A percentile compares a stretch with the other conserved stretches of the same genome.
Conservation (phyloP, 2,113 vertebrate genomes). For the Uropsilus gracilis region DNA sequence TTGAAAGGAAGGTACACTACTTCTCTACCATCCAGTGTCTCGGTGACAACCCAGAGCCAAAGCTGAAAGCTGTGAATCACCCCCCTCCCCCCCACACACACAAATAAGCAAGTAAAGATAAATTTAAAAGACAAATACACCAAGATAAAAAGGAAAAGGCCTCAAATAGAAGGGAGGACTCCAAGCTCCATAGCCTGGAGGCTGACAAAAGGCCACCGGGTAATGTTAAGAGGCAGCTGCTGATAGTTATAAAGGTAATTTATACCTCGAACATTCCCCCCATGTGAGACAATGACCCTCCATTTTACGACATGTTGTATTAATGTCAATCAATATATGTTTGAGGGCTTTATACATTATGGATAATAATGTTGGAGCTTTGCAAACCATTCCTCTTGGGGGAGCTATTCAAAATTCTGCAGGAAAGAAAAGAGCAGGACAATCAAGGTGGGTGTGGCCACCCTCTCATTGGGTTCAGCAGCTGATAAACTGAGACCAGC, state of each 20-base stretch:
- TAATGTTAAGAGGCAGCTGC: constrained; percentile 62
- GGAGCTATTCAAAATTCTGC: constrained; percentile 64
- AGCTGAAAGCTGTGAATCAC: constrained; percentile 51
- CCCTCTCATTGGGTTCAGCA: neutral
- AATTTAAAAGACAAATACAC: constrained; percentile 57
- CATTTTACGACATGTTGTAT: constrained; percentile 80
- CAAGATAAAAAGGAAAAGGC: constrained; percentile 50
- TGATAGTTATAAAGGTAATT: constrained; percentile 76
- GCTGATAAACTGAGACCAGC: no score
- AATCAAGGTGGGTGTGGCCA: neutral
- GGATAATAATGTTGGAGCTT: constrained; percentile 71
- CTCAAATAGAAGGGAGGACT: constrained; percentile 45
- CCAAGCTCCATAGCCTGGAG: constrained; percentile 8
- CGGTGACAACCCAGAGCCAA: constrained; percentile 11
- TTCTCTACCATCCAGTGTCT: neutral
- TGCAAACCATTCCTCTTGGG: constrained; percentile 69
- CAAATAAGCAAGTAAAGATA: constrained; percentile 64
- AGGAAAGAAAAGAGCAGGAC: constrained; percentile 8
- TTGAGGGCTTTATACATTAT: constrained; percentile 80
- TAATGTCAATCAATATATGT: constrained; percentile 81
- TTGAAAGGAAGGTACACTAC: constrained; percentile 27
- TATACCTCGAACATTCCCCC: constrained; percentile 70
- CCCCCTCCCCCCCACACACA: neutral
- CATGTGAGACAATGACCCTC: constrained; percentile 77
- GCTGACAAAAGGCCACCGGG: constrained; percentile 59